These are phyloP conservation scores for Anagrus nilaparvatae DNA, from an alignment of 1,140 invertebrate species.

Conservation along the genomic window DNA sequence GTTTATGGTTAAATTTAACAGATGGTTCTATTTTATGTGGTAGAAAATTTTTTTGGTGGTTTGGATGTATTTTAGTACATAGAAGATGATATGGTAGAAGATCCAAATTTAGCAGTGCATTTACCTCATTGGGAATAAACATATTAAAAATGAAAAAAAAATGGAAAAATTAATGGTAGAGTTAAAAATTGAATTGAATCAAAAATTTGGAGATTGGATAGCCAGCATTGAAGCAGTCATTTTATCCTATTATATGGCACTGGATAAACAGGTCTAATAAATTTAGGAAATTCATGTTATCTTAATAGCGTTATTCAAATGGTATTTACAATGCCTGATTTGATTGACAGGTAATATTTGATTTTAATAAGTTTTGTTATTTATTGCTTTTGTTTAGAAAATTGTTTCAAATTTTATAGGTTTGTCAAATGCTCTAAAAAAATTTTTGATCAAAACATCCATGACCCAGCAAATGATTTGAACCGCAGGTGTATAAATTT, in stretches of 20 bases:
- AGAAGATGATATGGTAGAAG: conserved; percentile 96
- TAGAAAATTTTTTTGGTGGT: conserved; percentile 77
- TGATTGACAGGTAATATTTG: conserved; percentile 53
- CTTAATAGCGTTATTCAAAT: conserved; percentile 92
- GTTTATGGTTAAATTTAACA: conserved; percentile 96
- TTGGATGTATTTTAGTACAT: conserved; percentile 94
- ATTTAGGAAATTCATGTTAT: conserved; percentile 97
- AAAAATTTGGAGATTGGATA: conserved; percentile 89
- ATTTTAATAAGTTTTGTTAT: no score
- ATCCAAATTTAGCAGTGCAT: conserved; percentile 81
- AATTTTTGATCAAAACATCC: conserved; percentile 55
- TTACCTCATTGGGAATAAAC: conserved; percentile 95
- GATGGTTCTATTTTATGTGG: conserved; percentile 94
- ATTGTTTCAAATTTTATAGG: no score
- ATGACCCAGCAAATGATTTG: conserved; percentile 82
- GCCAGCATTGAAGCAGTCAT: conserved; percentile 81
- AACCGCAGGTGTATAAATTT: no score
- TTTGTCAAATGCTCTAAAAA: conserved; percentile 56
- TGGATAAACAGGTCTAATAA: conserved; percentile 86
- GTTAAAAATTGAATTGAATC: conserved; percentile 91
- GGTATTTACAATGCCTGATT: conserved; percentile 82
- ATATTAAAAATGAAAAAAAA: conserved; percentile 86
- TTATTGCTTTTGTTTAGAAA: no score
- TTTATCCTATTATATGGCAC: conserved; percentile 82
- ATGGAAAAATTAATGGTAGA: conserved; percentile 99